phyloP scores from a whole-genome alignment of 2,888 invertebrate genomes.

The Cotesia congregata region DNA sequence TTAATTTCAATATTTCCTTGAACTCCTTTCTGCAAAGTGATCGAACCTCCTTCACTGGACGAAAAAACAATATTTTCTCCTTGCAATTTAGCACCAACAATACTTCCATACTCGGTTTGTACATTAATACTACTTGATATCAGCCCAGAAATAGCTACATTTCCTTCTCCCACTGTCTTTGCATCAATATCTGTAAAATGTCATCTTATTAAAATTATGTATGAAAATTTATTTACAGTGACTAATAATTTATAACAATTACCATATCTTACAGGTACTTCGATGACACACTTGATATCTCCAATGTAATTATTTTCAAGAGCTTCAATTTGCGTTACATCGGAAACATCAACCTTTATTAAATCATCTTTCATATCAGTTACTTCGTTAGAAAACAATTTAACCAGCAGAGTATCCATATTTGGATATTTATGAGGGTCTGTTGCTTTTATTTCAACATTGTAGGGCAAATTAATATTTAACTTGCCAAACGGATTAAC shows the following conservation, averaged over 20 bases:
- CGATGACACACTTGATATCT: slow-evolving; percentile 41
- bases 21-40: slow-evolving; percentile 46
- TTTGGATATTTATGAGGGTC: slow-evolving; percentile 52
- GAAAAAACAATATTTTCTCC: slow-evolving; percentile 48
- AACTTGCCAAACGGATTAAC: slow-evolving; percentile 51
- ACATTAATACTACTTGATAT: slow-evolving; percentile 47
- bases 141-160: slow-evolving; percentile 46
- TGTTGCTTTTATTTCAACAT: slow-evolving; percentile 49
- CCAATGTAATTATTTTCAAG: slow-evolving; percentile 4
- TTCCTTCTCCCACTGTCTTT: slow-evolving; percentile 41
- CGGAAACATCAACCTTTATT: slow-evolving; percentile 41
- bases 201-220: background rate
- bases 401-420: slow-evolving; percentile 49
- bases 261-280: slow-evolving; percentile 52
- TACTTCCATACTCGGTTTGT: slow-evolving; percentile 49
- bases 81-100: slow-evolving; percentile 46
- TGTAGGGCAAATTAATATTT: slow-evolving; percentile 48
- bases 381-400: slow-evolving; percentile 35
- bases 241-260: slow-evolving; percentile 14
- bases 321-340: slow-evolving; percentile 42
- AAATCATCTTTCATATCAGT: slow-evolving; percentile 27
- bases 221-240: background rate
- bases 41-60: slow-evolving; percentile 50
- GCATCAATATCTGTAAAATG: slow-evolving; percentile 49
- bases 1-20: slow-evolving; percentile 51